These are phyloP conservation scores for Anhinga anhinga DNA, from an alignment of 2,113 vertebrate species.

Conservation along the genomic window DNA sequence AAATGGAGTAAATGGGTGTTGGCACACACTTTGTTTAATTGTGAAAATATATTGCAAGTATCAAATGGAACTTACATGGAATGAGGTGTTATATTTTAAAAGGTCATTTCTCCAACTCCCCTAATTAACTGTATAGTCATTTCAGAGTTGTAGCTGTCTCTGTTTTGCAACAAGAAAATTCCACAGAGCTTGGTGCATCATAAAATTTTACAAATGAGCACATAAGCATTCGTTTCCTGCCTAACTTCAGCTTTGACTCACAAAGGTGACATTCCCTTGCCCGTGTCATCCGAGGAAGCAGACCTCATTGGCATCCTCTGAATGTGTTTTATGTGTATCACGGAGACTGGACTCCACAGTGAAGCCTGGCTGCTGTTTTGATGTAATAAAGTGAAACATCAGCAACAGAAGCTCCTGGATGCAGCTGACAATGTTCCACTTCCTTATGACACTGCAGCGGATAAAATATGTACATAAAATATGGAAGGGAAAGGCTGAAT, in stretches of 20 bases:
- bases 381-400: background rate
- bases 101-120: background rate
- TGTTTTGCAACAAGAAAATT: background rate
- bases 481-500: background rate
- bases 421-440: background rate
- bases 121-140: background rate
- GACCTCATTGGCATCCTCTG: rapidly evolving
- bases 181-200: background rate
- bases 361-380: background rate
- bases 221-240: background rate
- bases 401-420: background rate
- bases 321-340: rapidly evolving
- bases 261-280: background rate
- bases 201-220: background rate
- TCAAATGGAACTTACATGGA: background rate
- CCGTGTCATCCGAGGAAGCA: background rate
- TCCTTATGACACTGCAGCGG: background rate
- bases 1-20: background rate
- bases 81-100: background rate
- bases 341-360: background rate
- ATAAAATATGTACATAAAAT: background rate
- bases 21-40: background rate
- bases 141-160: background rate
- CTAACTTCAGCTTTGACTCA: background rate
- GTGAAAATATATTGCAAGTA: background rate